Percentiles rank a stretch among this genome's conserved stretches.
phyloP scores from a whole-genome alignment of 2,113 vertebrate genomes.

The Epinephelus cyanopodus region DNA sequence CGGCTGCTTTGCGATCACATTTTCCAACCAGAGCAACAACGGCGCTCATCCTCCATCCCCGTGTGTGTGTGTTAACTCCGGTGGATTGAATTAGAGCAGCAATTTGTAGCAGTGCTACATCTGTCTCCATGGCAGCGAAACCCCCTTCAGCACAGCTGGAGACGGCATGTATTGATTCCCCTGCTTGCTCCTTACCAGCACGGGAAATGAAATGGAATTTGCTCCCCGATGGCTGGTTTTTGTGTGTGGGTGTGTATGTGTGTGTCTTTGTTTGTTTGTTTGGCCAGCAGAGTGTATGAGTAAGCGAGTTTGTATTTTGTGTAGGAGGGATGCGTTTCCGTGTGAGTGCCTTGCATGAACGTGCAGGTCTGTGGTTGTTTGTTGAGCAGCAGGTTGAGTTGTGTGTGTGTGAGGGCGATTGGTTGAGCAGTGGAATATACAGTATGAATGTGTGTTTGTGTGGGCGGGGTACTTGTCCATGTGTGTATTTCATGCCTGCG shows the following conservation, averaged over 20 bases:
- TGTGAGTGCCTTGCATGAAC: constrained; percentile 2
- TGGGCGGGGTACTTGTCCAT: constrained; percentile 2
- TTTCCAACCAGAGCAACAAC: constrained; percentile 36
- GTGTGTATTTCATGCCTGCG: constrained; percentile 5
- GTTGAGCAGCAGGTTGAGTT: background rate
- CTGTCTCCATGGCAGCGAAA: constrained; percentile 79
- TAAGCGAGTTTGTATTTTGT: constrained; percentile 38
- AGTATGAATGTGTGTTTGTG: constrained; percentile 11
- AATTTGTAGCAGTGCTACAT: constrained; percentile 62
- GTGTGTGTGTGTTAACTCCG: constrained; percentile 45
- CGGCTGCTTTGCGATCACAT: constrained; percentile 6
- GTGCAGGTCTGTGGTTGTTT: constrained; percentile 3
- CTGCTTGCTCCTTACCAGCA: constrained; percentile 67
- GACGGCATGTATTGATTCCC: constrained; percentile 79
- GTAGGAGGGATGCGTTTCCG: constrained; percentile 33
- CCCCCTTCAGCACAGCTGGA: constrained; percentile 77
- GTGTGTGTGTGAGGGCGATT: background rate
- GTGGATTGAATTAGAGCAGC: constrained; percentile 72
- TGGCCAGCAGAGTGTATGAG: constrained; percentile 34
- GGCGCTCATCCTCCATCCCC: constrained; percentile 19
- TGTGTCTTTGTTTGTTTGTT: constrained; percentile 50
- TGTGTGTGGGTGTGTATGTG: constrained; percentile 10
- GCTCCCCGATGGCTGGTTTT: constrained; percentile 57
- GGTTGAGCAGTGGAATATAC: background rate
- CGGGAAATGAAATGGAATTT: constrained; percentile 81